phyloP scores from a whole-genome alignment of 2,113 vertebrate species.

The Cathartes aura region DNA sequence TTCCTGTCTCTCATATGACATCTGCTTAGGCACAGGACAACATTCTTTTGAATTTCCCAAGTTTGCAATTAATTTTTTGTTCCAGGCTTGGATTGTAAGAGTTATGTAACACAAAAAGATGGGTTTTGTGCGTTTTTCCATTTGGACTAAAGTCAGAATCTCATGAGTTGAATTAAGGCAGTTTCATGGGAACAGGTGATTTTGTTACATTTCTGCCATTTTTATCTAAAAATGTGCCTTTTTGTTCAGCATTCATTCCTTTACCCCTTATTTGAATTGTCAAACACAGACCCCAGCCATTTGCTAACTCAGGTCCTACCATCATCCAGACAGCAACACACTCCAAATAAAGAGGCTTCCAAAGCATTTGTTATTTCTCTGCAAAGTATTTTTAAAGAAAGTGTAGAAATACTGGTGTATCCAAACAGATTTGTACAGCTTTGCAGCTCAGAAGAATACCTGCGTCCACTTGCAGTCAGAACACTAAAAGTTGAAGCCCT shows the following conservation, averaged over 20 bases:
- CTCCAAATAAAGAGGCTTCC: not conserved
- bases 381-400: not conserved
- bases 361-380: not conserved
- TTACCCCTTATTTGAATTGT: not conserved
- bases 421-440: not conserved
- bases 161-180: not conserved
- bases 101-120: constrained; percentile 9
- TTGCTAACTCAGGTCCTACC: not conserved
- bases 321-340: not conserved
- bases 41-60: not conserved
- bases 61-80: not conserved
- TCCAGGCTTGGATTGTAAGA: not conserved
- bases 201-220: not conserved
- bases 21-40: constrained; percentile 6
- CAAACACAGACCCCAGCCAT: not conserved
- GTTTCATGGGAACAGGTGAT: not conserved
- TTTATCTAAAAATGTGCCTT: not conserved
- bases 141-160: not conserved
- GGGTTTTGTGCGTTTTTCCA: not conserved
- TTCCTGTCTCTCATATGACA: not conserved
- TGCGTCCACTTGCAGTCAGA: not conserved
- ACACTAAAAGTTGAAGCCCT: not conserved
- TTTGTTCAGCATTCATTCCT: not conserved
- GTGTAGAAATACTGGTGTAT: not conserved
- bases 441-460: not conserved